These are phyloP conservation scores for Rhagologus leucostigma DNA, from an alignment of 2,113 vertebrate species.

Conservation along the genomic window DNA sequence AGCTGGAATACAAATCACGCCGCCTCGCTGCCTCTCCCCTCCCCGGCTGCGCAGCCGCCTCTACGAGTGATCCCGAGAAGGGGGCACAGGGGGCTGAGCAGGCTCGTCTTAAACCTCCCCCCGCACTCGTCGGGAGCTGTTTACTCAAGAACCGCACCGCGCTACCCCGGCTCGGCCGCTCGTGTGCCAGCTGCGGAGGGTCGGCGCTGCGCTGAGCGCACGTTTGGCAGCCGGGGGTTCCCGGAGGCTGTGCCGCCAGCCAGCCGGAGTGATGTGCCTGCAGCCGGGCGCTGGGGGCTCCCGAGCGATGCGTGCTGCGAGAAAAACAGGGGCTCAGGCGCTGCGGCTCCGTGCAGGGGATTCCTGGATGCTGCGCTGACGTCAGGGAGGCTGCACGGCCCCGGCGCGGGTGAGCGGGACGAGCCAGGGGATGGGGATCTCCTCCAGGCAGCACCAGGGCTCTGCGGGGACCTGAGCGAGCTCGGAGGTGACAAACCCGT, in stretches of 20 bases:
- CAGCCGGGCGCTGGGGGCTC: neutral
- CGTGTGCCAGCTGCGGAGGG: neutral
- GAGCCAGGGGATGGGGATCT: neutral
- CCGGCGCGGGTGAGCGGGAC: neutral
- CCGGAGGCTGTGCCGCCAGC: neutral
- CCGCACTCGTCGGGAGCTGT: neutral
- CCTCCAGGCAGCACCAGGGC: neutral
- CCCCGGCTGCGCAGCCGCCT: neutral
- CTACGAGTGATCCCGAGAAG: neutral
- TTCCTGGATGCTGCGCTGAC: slow-evolving; percentile 13
- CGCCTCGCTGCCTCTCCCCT: neutral
- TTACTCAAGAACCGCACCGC: neutral
- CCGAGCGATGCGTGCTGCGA: neutral
- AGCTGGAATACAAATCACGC: slow-evolving; percentile 9
- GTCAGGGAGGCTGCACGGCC: neutral
- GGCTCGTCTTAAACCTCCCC: neutral
- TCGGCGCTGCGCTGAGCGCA: neutral
- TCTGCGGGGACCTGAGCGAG: neutral
- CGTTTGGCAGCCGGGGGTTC: neutral
- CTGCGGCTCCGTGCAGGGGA: slow-evolving; percentile 13
- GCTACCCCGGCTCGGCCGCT: neutral
- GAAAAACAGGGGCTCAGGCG: neutral
- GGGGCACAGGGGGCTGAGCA: neutral
- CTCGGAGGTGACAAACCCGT: neutral
- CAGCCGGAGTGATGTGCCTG: neutral